Conservation (phyloP, 2,797 vertebrate genomes). For the Microctenopoma steveboyesi region DNA sequence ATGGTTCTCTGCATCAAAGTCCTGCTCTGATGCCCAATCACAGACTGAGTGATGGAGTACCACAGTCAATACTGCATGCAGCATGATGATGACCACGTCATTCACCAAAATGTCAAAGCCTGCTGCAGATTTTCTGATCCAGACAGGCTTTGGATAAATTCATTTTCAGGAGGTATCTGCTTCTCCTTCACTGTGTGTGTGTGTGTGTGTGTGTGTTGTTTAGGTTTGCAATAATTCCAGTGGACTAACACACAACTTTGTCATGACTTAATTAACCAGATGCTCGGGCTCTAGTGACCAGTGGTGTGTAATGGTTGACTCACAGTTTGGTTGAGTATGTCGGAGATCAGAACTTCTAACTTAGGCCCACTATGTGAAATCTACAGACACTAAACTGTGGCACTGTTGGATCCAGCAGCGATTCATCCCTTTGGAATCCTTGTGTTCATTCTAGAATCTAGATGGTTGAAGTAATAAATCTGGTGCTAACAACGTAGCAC, state of each 20-base stretch:
- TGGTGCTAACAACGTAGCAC: slow-evolving; percentile 1
- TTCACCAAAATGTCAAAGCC: slow-evolving; percentile 65
- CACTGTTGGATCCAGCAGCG: slow-evolving; percentile 15
- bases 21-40: slow-evolving; percentile 55
- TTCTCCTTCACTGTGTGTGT: slow-evolving; percentile 13
- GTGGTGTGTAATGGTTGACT: background rate
- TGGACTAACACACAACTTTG: slow-evolving; percentile 23
- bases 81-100: slow-evolving; percentile 64
- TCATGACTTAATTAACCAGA: slow-evolving; percentile 21
- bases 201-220: slow-evolving; percentile 22
- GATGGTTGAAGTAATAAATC: slow-evolving; percentile 16
- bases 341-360: background rate
- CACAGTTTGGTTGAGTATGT: slow-evolving; percentile 3
- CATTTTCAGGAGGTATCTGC: slow-evolving; percentile 14
- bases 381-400: background rate
- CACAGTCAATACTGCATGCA: slow-evolving; percentile 52
- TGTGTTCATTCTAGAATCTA: slow-evolving; percentile 24
- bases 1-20: slow-evolving; percentile 62
- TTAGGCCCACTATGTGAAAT: background rate
- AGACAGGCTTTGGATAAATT: slow-evolving; percentile 29
- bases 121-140: slow-evolving; percentile 56
- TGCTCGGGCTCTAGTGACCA: background rate
- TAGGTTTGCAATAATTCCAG: slow-evolving; percentile 27
- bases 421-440: slow-evolving; percentile 22
- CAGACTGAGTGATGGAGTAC: slow-evolving; percentile 61